Evolutionary conservation across 2,113 vertebrate species (phyloP), one percentile per base, ranked within the genome.

Genomic region (Antigone vipio): DNA sequence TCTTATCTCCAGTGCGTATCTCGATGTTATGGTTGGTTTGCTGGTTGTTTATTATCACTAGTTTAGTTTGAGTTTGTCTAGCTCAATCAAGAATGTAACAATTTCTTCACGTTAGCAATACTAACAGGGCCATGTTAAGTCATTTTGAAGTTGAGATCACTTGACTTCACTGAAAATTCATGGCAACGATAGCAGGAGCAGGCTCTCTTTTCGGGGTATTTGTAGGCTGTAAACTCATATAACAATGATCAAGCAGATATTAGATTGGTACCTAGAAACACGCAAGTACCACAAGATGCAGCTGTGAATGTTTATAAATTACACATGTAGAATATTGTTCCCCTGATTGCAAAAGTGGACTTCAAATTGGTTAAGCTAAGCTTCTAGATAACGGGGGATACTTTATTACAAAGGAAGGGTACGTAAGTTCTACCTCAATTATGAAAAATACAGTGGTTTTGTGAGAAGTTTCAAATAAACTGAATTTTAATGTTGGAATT

Each of bases 11-110:
- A 44, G n/a, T 58, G 32, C 2, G 2, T 56, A 67, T 66, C 22
- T 55, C 0, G 1, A 38, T 74, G 49, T 88, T 62, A 55, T 9
- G 40, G 55, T 49, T 80, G 11, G 26, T 72, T 95, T 85, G 63
- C 59, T 88, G 64, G 13, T 77, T 85, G 76, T 72, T 47, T 73
- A 29, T 58, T 76, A 58, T 38, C 38, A 16, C n/a, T 72, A 26
- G 22, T 49, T 91, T 68, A 77, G 49, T 44, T 30, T 88, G 69
- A 86, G 19, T 72, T 84, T 81, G 23, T 76, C 45, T 83, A 14
- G 4, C 0, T 0, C 0, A 0, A 16, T 45, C 1, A 16, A 67
- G 38, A 52, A 35, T 53, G 15, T 47, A 80, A 62, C 52, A 77
- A 23, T 42, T 38, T 35, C 9, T 81, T 85, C 30, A 34, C 6